Percentiles rank a stretch among this genome's conserved stretches.
Evolutionary conservation across 2,888 invertebrate genomes (phyloP).

Genomic region (Laspeyria flexula): DNA sequence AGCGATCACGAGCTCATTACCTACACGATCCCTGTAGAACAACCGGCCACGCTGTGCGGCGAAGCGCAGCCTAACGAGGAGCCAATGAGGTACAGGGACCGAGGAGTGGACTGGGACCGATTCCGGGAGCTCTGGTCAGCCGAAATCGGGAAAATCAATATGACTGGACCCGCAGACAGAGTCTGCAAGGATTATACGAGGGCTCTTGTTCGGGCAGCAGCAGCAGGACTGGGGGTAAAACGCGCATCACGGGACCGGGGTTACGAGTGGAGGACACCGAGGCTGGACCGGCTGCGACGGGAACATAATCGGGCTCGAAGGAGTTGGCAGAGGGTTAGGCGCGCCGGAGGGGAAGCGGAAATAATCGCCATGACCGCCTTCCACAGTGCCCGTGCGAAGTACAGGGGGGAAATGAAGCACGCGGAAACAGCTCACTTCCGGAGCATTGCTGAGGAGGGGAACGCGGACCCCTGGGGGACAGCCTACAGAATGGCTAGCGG

Average conservation of each 20-base stretch:
- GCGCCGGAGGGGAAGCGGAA: neutral
- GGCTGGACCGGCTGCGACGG: slow-evolving; percentile 1
- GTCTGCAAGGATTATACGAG: neutral
- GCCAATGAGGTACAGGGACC: neutral
- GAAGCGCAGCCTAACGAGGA: neutral
- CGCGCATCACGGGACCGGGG: neutral
- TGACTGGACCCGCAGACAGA: neutral
- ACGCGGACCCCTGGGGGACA: slow-evolving; percentile 25
- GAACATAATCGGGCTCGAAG: neutral
- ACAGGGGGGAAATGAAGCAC: slow-evolving; percentile 3
- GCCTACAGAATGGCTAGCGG: slow-evolving; percentile 33
- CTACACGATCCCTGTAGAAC: no score
- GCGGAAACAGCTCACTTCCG: neutral
- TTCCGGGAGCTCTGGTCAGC: neutral
- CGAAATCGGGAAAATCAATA: neutral
- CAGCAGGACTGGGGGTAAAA: neutral
- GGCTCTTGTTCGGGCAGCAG: neutral
- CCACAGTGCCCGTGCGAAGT: rapidly evolving
- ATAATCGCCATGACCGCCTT: neutral
- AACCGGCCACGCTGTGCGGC: neutral
- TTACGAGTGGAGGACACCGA: slow-evolving; percentile 22
- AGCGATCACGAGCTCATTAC: no score
- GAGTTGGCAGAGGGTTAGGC: slow-evolving; percentile 4
- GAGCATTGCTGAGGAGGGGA: neutral
- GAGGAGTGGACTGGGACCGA: slow-evolving; percentile 6